phyloP scores from a whole-genome alignment of 2,888 invertebrate species.

The Philopedon plagiatum region DNA sequence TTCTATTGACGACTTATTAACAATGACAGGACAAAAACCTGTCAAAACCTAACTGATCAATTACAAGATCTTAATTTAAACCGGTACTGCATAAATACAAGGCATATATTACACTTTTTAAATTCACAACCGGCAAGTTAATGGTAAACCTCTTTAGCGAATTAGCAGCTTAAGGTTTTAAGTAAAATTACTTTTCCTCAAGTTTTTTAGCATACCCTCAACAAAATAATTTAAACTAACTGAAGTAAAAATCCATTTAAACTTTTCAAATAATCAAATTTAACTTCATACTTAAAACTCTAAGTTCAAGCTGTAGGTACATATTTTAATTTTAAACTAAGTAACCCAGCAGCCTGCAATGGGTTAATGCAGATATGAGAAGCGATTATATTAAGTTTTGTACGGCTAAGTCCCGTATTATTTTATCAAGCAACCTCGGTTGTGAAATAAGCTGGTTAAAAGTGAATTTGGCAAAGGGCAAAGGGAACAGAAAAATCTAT shows the following conservation, averaged over 20 bases:
- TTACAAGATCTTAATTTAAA: too few relatives aligned
- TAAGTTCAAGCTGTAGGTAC: not conserved
- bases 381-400: constrained; percentile 11
- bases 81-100: too few relatives aligned
- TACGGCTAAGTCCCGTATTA: not conserved
- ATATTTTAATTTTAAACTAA: constrained; percentile 8
- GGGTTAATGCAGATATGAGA: constrained; percentile 10
- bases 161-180: not conserved
- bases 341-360: not conserved
- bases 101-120: too few relatives aligned
- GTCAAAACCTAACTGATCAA: too few relatives aligned
- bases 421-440: not conserved
- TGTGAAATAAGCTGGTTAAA: not conserved
- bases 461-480: not conserved
- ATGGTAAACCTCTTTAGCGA: too few relatives aligned
- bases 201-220: constrained; percentile 10
- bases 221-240: constrained; percentile 13
- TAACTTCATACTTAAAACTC: not conserved
- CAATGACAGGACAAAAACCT: too few relatives aligned
- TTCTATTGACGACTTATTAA: too few relatives aligned
- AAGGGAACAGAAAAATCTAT: not conserved
- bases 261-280: constrained; percentile 39
- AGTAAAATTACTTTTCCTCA: constrained; percentile 5
- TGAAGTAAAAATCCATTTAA: constrained; percentile 20
- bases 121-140: too few relatives aligned